phyloP scores from a whole-genome alignment of 2,888 invertebrate species.

The Drosophila differens region DNA sequence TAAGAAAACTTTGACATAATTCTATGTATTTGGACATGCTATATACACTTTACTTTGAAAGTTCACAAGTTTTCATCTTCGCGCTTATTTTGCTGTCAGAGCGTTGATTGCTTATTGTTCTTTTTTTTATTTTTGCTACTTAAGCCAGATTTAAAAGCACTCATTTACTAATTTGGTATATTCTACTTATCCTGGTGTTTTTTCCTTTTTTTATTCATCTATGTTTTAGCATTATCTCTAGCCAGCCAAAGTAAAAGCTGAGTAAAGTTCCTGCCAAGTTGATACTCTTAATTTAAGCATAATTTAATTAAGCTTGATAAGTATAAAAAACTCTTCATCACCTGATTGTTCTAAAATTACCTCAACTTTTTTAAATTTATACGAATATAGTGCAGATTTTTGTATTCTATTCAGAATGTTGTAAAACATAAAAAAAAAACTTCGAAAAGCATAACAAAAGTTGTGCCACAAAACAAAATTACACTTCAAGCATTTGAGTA shows the following conservation, averaged over 20 bases:
- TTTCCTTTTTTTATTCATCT: background rate
- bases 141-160: background rate
- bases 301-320: background rate
- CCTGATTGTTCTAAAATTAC: background rate
- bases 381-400: background rate
- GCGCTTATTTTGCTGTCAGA: too few species aligned
- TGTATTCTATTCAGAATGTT: background rate
- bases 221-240: background rate
- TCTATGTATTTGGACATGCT: background rate
- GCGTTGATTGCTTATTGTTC: background rate
- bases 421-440: background rate
- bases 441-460: background rate
- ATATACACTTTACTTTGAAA: background rate
- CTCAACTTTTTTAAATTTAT: background rate
- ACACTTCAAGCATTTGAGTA: background rate
- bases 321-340: background rate
- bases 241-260: background rate
- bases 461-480: background rate
- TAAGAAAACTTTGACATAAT: background rate
- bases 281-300: background rate
- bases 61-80: background rate
- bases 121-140: background rate
- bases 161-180: background rate
- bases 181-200: background rate
- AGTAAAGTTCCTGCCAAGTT: background rate